A percentile compares a stretch with the other conserved stretches of the same genome.
phyloP scores from a whole-genome alignment of 1,140 invertebrate species.

The Bathynomus jamesi region DNA sequence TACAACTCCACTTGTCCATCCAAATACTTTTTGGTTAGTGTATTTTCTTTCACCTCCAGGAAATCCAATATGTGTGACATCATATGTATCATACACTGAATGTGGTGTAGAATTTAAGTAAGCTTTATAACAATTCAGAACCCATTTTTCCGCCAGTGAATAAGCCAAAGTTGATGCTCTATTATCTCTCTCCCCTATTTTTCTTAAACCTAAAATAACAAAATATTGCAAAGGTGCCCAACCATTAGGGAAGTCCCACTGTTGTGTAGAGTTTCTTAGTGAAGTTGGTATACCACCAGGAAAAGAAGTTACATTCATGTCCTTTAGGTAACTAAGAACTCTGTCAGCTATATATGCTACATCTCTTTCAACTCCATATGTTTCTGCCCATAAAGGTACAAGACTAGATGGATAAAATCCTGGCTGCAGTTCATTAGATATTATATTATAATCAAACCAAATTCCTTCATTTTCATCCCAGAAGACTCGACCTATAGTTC shows the following conservation, averaged over 20 bases:
- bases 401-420: conserved; percentile 74
- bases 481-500: conserved; percentile 58
- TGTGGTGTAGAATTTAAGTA: conserved; percentile 24
- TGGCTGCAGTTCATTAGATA: conserved; percentile 40
- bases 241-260: conserved; percentile 44
- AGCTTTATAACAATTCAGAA: conserved; percentile 27
- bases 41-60: conserved; percentile 86
- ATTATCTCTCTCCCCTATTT: conserved; percentile 36
- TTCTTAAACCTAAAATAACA: conserved; percentile 39
- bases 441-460: conserved; percentile 79
- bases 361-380: conserved; percentile 26
- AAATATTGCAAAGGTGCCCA: conserved; percentile 41
- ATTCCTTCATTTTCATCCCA: conserved; percentile 78
- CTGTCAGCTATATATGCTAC: conserved; percentile 20
- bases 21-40: conserved; percentile 77
- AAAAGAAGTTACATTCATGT: conserved; percentile 27
- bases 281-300: conserved; percentile 39
- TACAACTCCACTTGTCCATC: conserved; percentile 89
- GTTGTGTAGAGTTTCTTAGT: conserved; percentile 36
- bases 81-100: conserved; percentile 50
- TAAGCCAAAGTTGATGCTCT: conserved; percentile 35
- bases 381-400: conserved; percentile 67
- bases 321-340: conserved; percentile 21
- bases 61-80: conserved; percentile 57
- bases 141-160: conserved; percentile 27